phyloP scores from a whole-genome alignment of 2,888 invertebrate species.

The Electrophaes corylata region DNA sequence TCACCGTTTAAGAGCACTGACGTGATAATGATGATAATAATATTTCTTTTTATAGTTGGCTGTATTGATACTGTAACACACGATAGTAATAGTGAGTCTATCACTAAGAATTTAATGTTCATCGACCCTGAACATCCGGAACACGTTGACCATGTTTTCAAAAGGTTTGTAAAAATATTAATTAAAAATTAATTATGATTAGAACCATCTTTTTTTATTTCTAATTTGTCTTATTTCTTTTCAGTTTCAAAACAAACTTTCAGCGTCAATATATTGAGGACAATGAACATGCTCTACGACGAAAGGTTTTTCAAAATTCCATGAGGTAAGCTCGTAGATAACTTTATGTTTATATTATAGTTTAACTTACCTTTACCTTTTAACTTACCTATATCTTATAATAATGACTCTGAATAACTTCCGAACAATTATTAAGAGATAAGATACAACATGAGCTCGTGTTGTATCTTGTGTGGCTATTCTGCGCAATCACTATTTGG shows the following conservation, averaged over 20 bases:
- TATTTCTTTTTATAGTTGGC: background rate
- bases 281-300: background rate
- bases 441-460: no score
- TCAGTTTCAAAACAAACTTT: background rate
- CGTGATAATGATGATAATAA: no score
- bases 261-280: background rate
- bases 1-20: no score
- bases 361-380: no score
- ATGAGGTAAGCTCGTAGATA: background rate
- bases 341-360: no score
- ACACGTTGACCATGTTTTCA: background rate
- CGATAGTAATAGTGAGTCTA: background rate
- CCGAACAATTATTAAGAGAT: no score
- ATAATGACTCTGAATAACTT: no score
- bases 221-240: background rate
- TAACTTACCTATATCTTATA: no score
- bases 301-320: background rate
- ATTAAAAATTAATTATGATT: no score
- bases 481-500: no score
- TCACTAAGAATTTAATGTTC: conserved; percentile 1
- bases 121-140: background rate
- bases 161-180: background rate
- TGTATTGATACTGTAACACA: background rate
- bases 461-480: no score
- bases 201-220: no score